A percentile compares a stretch with the other conserved stretches of the same genome.
Evolutionary conservation across 1,140 invertebrate genomes (phyloP).

Genomic region (Bombus pascuorum): DNA sequence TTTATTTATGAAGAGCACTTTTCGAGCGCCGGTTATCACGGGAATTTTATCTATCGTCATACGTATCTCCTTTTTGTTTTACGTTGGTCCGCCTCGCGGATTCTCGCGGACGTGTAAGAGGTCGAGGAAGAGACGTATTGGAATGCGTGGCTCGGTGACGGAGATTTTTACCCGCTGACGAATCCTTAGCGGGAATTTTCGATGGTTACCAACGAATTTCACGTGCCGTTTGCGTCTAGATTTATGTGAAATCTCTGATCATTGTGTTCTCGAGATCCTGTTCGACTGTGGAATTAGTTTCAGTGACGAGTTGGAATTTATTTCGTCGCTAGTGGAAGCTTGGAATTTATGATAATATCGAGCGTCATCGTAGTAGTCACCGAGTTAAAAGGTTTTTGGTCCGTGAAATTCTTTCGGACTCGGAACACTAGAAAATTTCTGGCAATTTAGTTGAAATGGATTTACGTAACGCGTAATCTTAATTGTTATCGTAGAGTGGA

Average conservation of each 20-base stretch:
- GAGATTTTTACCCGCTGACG: not conserved
- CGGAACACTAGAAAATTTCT: not conserved
- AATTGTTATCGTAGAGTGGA: not conserved
- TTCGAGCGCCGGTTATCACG: not conserved
- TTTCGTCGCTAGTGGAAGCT: not conserved
- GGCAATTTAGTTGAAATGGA: not conserved
- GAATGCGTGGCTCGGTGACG: not conserved
- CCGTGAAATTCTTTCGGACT: not conserved
- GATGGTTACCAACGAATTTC: not conserved
- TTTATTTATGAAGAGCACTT: conserved; percentile 31
- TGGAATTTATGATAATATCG: not conserved
- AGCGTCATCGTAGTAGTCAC: not conserved
- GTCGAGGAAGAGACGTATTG: not conserved
- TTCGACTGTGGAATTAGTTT: not conserved
- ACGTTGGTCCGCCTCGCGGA: not conserved
- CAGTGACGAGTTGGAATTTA: not conserved
- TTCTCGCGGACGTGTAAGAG: not conserved
- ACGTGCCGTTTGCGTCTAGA: no score
- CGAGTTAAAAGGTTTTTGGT: not conserved
- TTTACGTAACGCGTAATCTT: conserved; percentile 8
- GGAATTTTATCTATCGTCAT: conserved; percentile 6
- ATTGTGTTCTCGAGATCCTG: not conserved
- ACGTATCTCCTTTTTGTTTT: not conserved
- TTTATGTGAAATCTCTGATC: not conserved
- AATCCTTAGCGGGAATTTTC: conserved; percentile 3